phyloP scores from a whole-genome alignment of 2,797 vertebrate genomes.

The Acipenser ruthenus region DNA sequence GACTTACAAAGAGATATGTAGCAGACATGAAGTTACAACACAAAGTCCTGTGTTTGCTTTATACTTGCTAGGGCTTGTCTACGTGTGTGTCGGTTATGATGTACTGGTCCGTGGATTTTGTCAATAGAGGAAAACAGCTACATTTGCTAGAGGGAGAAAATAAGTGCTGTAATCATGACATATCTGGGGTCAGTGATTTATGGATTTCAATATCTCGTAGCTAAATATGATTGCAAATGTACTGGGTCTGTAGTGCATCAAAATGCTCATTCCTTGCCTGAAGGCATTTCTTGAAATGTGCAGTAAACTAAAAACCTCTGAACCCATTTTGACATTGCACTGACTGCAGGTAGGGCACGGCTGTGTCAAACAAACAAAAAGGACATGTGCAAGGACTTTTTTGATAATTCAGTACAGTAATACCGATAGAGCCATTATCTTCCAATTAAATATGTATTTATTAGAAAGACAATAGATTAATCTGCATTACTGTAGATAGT shows the following conservation, averaged over 20 bases:
- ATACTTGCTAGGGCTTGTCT: constrained; percentile 50
- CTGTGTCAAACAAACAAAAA: constrained; percentile 3
- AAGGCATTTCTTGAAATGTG: constrained; percentile 56
- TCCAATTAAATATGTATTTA: not conserved
- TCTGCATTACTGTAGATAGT: too few species aligned
- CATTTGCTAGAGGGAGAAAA: constrained; percentile 59
- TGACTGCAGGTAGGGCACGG: constrained; percentile 3
- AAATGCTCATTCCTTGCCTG: constrained; percentile 54
- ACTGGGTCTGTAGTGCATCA: constrained; percentile 62
- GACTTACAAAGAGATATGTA: constrained; percentile 40
- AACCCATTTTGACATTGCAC: constrained; percentile 50
- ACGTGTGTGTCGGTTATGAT: constrained; percentile 54
- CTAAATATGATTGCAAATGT: constrained; percentile 66
- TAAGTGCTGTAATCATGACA: constrained; percentile 56
- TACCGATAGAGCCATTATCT: not conserved
- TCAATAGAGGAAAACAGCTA: constrained; percentile 55
- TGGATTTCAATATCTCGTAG: constrained; percentile 68
- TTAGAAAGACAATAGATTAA: too few species aligned
- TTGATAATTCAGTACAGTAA: not conserved
- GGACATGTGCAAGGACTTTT: constrained; percentile 5
- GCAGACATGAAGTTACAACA: constrained; percentile 52
- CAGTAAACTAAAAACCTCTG: constrained; percentile 65
- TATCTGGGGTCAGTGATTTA: constrained; percentile 65
- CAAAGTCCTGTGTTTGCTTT: constrained; percentile 51
- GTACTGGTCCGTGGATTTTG: constrained; percentile 56